Evolutionary conservation across 2,113 vertebrate genomes (phyloP).

Genomic region (Oncorhynchus gorbuscha): DNA sequence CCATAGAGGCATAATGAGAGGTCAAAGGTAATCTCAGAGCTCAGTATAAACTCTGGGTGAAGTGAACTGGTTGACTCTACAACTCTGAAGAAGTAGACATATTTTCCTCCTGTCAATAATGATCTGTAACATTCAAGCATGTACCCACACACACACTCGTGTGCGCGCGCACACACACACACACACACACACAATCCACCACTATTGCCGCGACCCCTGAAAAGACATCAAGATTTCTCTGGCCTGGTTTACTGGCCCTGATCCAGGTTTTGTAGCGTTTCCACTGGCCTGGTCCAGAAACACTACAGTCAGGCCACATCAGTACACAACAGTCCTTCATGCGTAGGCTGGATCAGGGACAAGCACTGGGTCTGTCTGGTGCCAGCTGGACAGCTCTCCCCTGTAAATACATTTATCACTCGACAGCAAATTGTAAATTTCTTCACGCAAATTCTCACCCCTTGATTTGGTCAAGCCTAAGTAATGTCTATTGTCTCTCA

Average conservation of each 20-base stretch:
- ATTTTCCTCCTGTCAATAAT: too few relatives aligned
- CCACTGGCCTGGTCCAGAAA: slow-evolving; percentile 32
- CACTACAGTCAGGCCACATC: background rate
- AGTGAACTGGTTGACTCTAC: too few relatives aligned
- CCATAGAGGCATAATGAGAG: slow-evolving; percentile 21
- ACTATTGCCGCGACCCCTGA: slow-evolving; percentile 18
- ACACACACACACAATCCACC: slow-evolving; percentile 4
- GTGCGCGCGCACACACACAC: background rate
- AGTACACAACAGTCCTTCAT: background rate
- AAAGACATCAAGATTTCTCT: slow-evolving; percentile 49
- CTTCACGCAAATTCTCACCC: background rate
- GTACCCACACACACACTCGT: background rate
- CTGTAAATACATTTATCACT: slow-evolving; percentile 35
- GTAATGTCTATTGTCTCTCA: too few relatives aligned
- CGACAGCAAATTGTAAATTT: slow-evolving; percentile 18
- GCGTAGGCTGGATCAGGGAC: background rate
- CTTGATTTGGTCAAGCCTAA: too few relatives aligned
- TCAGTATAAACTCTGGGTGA: too few relatives aligned
- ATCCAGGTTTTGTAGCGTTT: slow-evolving; percentile 56
- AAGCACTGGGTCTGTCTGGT: background rate
- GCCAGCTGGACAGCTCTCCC: slow-evolving; percentile 37
- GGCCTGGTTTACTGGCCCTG: slow-evolving; percentile 34
- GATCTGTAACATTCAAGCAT: background rate
- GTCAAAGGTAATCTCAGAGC: slow-evolving; percentile 40
- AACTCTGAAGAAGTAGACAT: too few relatives aligned